Evolutionary conservation across 2,113 vertebrate species (phyloP).

Genomic region (Lepisosteus oculatus): DNA sequence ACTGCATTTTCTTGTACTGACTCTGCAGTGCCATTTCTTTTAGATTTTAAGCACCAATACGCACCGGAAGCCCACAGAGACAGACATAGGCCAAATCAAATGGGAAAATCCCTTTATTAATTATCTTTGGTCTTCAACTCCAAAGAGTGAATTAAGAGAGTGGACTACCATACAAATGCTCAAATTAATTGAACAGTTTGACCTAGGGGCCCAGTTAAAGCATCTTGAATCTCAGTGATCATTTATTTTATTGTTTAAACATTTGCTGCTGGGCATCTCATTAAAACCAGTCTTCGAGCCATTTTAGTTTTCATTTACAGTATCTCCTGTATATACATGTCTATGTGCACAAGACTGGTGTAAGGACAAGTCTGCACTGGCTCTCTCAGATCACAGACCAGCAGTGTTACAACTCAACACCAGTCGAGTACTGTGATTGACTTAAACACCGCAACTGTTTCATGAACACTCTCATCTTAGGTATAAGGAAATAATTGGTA

Average conservation of each 20-base stretch:
- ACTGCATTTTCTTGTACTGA: too few species aligned
- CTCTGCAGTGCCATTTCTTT: too few species aligned
- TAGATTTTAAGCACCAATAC: too few species aligned
- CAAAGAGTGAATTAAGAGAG: neutral
- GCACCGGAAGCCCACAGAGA: too few species aligned
- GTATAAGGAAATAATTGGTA: neutral
- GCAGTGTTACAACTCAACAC: neutral
- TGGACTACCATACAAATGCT: neutral
- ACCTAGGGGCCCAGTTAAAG: constrained; percentile 1
- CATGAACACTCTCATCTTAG: neutral
- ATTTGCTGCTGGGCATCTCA: neutral
- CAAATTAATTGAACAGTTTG: constrained; percentile 7
- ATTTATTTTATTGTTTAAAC: neutral
- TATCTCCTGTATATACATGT: neutral
- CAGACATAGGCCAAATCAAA: too few species aligned
- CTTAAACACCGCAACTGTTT: neutral
- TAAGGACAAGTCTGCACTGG: neutral
- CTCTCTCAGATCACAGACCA: neutral
- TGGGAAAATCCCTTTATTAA: too few species aligned
- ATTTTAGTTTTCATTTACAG: neutral
- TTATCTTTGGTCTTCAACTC: too few species aligned
- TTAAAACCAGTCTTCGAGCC: neutral
- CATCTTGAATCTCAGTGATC: neutral
- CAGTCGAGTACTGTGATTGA: neutral
- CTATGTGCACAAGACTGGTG: neutral